phyloP scores from a whole-genome alignment of 1,140 invertebrate genomes.

The Tribolium castaneum region DNA sequence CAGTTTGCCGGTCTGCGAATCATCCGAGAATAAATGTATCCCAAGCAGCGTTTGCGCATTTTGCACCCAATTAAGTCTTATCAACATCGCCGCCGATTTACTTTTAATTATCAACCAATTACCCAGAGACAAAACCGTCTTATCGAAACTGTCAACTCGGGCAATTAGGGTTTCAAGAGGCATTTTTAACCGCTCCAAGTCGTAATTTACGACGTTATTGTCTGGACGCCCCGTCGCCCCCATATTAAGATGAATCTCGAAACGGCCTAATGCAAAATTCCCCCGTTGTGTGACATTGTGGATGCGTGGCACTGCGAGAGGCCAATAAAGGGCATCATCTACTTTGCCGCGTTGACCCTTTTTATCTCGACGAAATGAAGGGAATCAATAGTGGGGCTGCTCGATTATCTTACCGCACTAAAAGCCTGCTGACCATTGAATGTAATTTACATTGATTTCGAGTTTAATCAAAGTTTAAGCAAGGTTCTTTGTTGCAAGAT shows the following conservation, averaged over 20 bases:
- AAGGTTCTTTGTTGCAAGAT: conserved; percentile 52
- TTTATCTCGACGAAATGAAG: conserved; percentile 50
- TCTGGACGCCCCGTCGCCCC: not conserved
- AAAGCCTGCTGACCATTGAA: conserved; percentile 58
- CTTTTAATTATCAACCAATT: conserved; percentile 42
- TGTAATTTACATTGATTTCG: conserved; percentile 60
- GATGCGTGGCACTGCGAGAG: conserved; percentile 40
- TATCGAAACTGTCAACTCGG: not conserved
- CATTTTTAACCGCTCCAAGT: not conserved
- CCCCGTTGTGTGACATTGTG: not conserved
- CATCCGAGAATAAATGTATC: conserved; percentile 47
- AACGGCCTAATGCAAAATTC: conserved; percentile 9
- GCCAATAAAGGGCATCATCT: conserved; percentile 50
- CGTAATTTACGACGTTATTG: not conserved
- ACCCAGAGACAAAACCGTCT: not conserved
- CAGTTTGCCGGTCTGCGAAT: conserved; percentile 49
- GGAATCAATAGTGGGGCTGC: conserved; percentile 50
- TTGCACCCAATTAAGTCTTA: conserved; percentile 39
- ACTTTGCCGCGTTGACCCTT: conserved; percentile 50
- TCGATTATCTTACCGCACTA: conserved; percentile 56
- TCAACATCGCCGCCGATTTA: conserved; percentile 39
- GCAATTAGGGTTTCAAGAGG: not conserved
- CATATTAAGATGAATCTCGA: conserved; percentile 1
- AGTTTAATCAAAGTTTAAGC: conserved; percentile 59
- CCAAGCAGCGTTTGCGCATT: conserved; percentile 37